Evolutionary conservation across 2,888 invertebrate species (phyloP).

Genomic region (Drosophila mettleri): DNA sequence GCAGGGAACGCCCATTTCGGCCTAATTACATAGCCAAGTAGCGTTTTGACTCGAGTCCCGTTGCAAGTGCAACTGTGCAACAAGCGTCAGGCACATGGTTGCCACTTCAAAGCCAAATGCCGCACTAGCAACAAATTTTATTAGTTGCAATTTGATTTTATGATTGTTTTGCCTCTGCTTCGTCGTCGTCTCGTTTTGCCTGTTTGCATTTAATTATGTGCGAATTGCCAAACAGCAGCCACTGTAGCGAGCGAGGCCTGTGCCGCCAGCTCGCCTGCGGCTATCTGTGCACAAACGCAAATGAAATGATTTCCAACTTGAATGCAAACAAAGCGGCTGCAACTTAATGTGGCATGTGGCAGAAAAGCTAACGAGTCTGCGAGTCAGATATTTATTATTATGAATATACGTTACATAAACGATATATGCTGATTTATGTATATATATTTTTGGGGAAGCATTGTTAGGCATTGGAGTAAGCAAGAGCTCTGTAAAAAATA

Average conservation of each 20-base stretch:
- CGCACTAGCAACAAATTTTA: constrained; percentile 38
- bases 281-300: not conserved
- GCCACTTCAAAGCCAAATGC: constrained; percentile 41
- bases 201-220: constrained; percentile 53
- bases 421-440: too few relatives aligned
- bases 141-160: constrained; percentile 68
- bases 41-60: constrained; percentile 17
- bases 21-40: constrained; percentile 54
- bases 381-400: not conserved
- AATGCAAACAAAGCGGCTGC: constrained; percentile 35
- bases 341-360: constrained; percentile 24
- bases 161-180: constrained; percentile 25
- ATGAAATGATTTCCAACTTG: not conserved
- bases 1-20: constrained; percentile 51
- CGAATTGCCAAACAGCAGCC: constrained; percentile 26
- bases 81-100: constrained; percentile 15
- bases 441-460: too few relatives aligned
- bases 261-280: not conserved
- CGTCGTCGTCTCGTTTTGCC: constrained; percentile 5
- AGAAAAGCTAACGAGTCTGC: not conserved
- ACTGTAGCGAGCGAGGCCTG: not conserved
- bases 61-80: constrained; percentile 28
- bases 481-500: not conserved
- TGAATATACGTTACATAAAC: not conserved
- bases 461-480: constrained; percentile 4